A percentile compares a stretch with the other conserved stretches of the same genome.
phyloP scores from a whole-genome alignment of 35 echinoderm and acorn worm genomes.

The Acanthaster planci region DNA sequence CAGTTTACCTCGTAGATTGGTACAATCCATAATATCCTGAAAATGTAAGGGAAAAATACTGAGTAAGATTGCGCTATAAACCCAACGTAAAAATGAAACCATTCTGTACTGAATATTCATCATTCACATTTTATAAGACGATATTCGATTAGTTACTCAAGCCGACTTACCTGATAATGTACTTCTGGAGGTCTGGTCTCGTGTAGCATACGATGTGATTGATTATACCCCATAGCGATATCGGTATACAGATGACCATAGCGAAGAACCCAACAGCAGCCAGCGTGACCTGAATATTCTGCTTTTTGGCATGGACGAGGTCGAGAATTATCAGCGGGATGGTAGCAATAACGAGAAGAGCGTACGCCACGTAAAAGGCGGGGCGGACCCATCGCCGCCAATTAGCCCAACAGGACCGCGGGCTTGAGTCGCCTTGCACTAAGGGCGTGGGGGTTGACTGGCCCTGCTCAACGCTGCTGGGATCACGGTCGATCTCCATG shows the following conservation, averaged over 20 bases:
- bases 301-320: background rate
- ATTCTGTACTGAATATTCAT: too few relatives aligned
- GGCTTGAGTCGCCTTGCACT: background rate
- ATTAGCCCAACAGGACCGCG: background rate
- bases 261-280: slow-evolving; percentile 23
- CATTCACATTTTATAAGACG: too few relatives aligned
- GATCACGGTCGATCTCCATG: too few relatives aligned
- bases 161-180: slow-evolving; percentile 58
- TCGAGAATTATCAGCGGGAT: slow-evolving; percentile 13
- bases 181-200: slow-evolving; percentile 44
- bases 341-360: background rate
- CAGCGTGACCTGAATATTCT: background rate
- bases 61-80: background rate
- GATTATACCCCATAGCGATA: slow-evolving; percentile 68
- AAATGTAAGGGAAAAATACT: background rate
- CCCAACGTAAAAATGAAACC: too few relatives aligned
- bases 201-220: slow-evolving; percentile 67
- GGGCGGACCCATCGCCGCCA: slow-evolving; percentile 37
- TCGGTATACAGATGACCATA: slow-evolving; percentile 37
- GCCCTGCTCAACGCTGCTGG: too few relatives aligned
- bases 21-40: slow-evolving; percentile 53
- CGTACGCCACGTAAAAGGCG: slow-evolving; percentile 2
- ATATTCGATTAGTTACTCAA: background rate
- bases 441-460: too few relatives aligned
- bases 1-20: slow-evolving; percentile 45